Evolutionary conservation across 2,113 vertebrate species (phyloP).

Genomic region (Archilochus colubris): DNA sequence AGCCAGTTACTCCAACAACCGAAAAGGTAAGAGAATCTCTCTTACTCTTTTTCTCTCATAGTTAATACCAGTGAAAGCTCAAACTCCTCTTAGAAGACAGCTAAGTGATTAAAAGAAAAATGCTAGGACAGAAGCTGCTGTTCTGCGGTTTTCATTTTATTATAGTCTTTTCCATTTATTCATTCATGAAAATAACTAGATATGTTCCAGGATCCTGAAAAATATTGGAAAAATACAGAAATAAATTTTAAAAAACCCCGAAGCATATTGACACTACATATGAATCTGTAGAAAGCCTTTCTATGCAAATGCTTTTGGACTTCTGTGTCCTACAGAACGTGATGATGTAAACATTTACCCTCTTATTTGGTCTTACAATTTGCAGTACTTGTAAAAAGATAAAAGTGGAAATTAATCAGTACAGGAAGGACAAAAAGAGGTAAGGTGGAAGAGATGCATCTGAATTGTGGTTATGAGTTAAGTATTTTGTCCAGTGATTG

Average conservation of each 20-base stretch:
- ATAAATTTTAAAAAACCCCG: background rate
- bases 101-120: background rate
- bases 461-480: background rate
- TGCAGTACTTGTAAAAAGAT: slow-evolving; percentile 9
- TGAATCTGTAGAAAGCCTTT: background rate
- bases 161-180: background rate
- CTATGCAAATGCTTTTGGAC: background rate
- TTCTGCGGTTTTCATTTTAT: background rate
- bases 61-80: background rate
- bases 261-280: background rate
- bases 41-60: background rate
- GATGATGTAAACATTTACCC: background rate
- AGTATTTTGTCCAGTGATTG: background rate
- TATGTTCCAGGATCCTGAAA: background rate
- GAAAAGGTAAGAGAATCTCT: slow-evolving; percentile 86
- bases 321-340: background rate
- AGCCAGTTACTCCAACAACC: slow-evolving; percentile 82
- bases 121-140: background rate
- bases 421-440: background rate
- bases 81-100: background rate
- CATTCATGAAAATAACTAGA: background rate
- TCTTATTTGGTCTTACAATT: background rate
- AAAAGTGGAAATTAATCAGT: background rate
- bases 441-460: background rate
- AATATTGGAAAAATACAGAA: background rate